A percentile compares a stretch with the other conserved stretches of the same genome.
phyloP scores from a whole-genome alignment of 1,140 invertebrate genomes.

The Triops longicaudatus region DNA sequence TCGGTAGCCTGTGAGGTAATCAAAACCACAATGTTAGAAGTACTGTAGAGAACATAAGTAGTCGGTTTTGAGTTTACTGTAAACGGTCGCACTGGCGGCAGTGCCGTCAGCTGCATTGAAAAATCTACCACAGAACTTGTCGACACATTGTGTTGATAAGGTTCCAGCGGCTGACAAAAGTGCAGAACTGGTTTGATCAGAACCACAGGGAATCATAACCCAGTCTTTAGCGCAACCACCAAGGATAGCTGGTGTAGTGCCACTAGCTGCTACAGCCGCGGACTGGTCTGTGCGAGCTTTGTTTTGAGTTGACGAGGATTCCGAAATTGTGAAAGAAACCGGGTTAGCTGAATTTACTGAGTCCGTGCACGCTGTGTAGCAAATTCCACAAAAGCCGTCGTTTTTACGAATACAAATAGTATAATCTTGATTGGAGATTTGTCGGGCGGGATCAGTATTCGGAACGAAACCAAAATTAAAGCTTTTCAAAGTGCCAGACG shows the following conservation, averaged over 20 bases:
- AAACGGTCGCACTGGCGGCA: neutral
- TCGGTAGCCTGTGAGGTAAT: slow-evolving; percentile 24
- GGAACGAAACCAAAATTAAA: slow-evolving; percentile 56
- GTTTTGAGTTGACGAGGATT: neutral
- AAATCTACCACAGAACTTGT: slow-evolving; percentile 3
- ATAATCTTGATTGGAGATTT: slow-evolving; percentile 25
- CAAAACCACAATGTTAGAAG: slow-evolving; percentile 18
- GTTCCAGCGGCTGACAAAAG: neutral
- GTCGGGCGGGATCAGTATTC: neutral
- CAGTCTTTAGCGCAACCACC: neutral
- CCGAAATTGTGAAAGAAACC: neutral
- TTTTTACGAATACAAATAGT: slow-evolving; percentile 23
- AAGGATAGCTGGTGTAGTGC: neutral
- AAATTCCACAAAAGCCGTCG: slow-evolving; percentile 23
- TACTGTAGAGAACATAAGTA: neutral
- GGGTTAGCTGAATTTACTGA: neutral
- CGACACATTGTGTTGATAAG: slow-evolving; percentile 14
- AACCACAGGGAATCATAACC: slow-evolving; percentile 10
- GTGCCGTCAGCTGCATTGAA: neutral
- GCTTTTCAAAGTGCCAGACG: slow-evolving; percentile 55
- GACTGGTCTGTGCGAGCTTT: neutral
- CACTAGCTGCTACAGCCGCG: neutral
- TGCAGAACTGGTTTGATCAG: slow-evolving; percentile 17
- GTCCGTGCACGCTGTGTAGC: slow-evolving; percentile 22
- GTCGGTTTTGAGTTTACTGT: slow-evolving; percentile 33